These are phyloP conservation scores for Oryzias celebensis DNA, from an alignment of 2,113 vertebrate species.

Conservation along the genomic window DNA sequence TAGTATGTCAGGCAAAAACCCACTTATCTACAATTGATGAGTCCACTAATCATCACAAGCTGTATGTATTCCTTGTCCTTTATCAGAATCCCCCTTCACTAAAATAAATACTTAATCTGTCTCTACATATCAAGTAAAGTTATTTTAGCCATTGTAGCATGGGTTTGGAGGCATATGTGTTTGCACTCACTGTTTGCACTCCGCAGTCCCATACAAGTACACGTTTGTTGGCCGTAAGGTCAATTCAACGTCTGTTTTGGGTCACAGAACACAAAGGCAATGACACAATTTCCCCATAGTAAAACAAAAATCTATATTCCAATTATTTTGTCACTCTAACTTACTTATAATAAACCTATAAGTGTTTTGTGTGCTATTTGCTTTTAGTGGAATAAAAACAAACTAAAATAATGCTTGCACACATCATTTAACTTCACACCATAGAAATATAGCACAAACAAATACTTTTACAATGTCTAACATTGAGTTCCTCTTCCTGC, in stretches of 20 bases:
- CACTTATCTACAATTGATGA: conserved; percentile 11
- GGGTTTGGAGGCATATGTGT: background rate
- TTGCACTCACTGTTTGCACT: background rate
- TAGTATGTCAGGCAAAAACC: conserved; percentile 46
- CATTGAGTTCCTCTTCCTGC: no score
- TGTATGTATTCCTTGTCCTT: background rate
- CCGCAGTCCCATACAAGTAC: conserved; percentile 6
- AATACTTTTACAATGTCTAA: no score
- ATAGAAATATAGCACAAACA: no score
- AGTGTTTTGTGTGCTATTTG: no score
- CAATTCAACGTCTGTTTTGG: conserved; percentile 34
- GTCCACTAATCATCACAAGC: conserved; percentile 5
- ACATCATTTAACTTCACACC: no score
- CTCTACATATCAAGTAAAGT: background rate
- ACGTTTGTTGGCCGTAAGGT: conserved; percentile 37
- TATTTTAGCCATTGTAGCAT: background rate
- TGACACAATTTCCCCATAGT: conserved; percentile 29
- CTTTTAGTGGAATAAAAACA: no score
- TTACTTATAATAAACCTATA: conserved; percentile 1
- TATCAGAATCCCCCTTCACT: background rate
- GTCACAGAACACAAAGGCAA: conserved; percentile 42
- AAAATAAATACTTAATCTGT: background rate
- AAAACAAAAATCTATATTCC: conserved; percentile 54
- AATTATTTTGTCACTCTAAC: conserved; percentile 44
- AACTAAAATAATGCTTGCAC: no score